A percentile compares a stretch with the other conserved stretches of the same genome.
These are phyloP conservation scores for Melitaea cinxia DNA, from an alignment of 1,140 invertebrate species.

Conservation along the genomic window DNA sequence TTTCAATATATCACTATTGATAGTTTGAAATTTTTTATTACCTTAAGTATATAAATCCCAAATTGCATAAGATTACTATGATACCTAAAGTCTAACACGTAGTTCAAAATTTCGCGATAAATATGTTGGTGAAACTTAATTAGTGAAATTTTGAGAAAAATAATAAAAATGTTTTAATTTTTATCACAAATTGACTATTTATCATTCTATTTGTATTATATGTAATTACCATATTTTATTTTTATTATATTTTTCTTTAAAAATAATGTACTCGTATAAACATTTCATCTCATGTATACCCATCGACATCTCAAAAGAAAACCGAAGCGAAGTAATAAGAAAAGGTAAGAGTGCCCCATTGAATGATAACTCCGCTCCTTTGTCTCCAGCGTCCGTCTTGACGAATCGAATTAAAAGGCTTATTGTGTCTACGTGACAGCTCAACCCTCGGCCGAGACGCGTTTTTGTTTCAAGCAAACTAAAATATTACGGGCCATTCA, in stretches of 20 bases:
- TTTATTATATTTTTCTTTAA: not conserved
- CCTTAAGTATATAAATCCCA: no score
- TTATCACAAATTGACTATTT: no score
- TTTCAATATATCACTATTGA: no score
- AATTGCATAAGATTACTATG: no score
- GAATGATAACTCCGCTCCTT: conserved; percentile 79
- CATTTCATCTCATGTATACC: conserved; percentile 43
- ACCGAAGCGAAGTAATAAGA: conserved; percentile 75
- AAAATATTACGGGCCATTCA: conserved; percentile 81
- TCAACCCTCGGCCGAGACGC: conserved; percentile 53
- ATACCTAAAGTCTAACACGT: no score
- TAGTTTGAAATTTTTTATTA: no score
- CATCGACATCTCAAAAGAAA: conserved; percentile 63
- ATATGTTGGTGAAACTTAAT: no score
- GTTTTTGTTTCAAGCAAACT: conserved; percentile 79
- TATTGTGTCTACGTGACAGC: conserved; percentile 81
- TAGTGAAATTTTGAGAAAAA: no score
- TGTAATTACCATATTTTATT: no score
- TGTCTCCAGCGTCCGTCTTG: conserved; percentile 77
- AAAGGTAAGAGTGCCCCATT: conserved; percentile 80
- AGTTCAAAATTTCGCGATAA: no score
- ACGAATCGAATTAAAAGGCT: conserved; percentile 82
- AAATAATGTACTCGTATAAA: conserved; percentile 23
- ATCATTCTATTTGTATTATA: no score
- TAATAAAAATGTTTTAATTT: no score